Evolutionary conservation across 2,113 vertebrate genomes (phyloP).

Genomic region (Dunckerocampus dactyliophorus): DNA sequence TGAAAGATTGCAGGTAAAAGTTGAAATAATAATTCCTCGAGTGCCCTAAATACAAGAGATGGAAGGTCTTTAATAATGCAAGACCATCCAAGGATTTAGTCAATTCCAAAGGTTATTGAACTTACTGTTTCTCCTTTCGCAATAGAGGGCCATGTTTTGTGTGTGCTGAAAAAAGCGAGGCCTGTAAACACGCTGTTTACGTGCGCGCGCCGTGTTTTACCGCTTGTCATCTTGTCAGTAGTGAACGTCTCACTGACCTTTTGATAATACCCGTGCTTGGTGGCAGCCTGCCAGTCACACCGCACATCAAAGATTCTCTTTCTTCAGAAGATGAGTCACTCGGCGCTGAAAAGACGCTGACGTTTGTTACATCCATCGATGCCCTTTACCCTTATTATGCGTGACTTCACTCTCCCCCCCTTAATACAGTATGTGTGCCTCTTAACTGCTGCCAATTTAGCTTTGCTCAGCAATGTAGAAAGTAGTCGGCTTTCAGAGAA

Average conservation of each 20-base stretch:
- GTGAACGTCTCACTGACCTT: constrained; percentile 42
- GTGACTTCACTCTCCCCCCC: not conserved
- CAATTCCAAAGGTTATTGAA: constrained; percentile 2
- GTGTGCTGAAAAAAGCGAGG: not conserved
- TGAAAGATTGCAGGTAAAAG: not conserved
- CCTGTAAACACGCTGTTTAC: not conserved
- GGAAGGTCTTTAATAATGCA: not conserved
- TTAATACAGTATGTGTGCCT: not conserved
- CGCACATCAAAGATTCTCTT: constrained; percentile 28
- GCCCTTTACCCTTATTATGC: not conserved
- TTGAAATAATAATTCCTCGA: not conserved
- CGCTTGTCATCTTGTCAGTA: constrained; percentile 34
- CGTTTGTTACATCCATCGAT: not conserved
- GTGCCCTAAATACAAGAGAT: not conserved
- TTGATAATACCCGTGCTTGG: constrained; percentile 25
- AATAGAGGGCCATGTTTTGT: not conserved
- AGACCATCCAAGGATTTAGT: constrained; percentile 3
- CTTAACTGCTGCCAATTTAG: constrained; percentile 3
- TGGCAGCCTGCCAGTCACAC: constrained; percentile 39
- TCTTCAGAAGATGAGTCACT: constrained; percentile 27
- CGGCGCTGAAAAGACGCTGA: constrained; percentile 20
- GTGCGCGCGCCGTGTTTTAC: not conserved
- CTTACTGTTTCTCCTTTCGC: not conserved
- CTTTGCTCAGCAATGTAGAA: not conserved
- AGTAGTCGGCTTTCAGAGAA: not conserved